Base-by-base conservation (phyloP, 1,140 invertebrate genomes). In the Tetraneura akinire region DNA sequence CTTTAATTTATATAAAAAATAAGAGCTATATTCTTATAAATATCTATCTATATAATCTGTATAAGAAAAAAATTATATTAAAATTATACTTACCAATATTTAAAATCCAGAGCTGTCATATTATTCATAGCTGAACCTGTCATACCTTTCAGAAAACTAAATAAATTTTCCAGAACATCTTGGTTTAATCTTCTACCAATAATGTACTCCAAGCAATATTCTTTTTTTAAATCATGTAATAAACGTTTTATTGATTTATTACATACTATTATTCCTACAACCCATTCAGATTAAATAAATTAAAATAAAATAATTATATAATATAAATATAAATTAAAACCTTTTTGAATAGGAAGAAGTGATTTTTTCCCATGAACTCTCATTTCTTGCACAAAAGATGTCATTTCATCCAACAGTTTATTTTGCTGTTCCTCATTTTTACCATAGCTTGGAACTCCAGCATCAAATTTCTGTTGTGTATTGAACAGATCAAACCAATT, bases 251-350 rank as follows among this genome's bases (percentile, higher is more conserved):
- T 16, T 53, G 51, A 53, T 53, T 16, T 53, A 53, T 53, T 53
- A n/a, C 16, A 53, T 16, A 53, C n/a, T 8, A n/a, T n/a, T 53
- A 53, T 53, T n/a, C 18, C 49, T 53, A 53, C 16, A 53, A 53
- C 6, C 49, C n/a, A n/a, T n/a, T n/a, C n/a, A n/a, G n/a, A n/a
- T n/a, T n/a, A 53, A n/a, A n/a, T n/a, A 53, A n/a, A n/a, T 5
- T 53, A n/a, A n/a, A 53, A 53, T 53, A n/a, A 53, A 53, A 53
- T n/a, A 53, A 53, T n/a, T 53, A n/a, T n/a, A 53, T 53, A 53
- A n/a, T 53, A n/a, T n/a, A 11, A 21, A 23, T 21, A 55, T 55
- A 55, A 21, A 55, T 55, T 55, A 11, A 21, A 10, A 55, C 53
- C 53, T 55, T 55, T 55, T 55, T 55, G 53, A 55, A 55, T 21